A percentile compares a stretch with the other conserved stretches of the same genome.
Conservation (phyloP, 2,888 invertebrate genomes). For the Cyrtodaria siliqua region DNA sequence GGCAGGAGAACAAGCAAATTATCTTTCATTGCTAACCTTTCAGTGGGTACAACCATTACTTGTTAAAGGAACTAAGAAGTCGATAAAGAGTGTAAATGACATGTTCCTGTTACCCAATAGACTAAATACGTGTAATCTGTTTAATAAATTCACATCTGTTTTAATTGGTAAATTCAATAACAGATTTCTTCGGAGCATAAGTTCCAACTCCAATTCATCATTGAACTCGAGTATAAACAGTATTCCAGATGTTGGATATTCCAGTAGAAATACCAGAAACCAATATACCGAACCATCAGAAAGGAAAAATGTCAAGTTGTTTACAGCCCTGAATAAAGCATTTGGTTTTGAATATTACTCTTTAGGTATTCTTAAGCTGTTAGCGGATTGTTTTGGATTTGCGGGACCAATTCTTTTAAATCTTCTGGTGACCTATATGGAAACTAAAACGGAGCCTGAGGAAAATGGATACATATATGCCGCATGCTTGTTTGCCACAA, state of each 20-base stretch:
- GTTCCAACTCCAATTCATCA: conserved; percentile 19
- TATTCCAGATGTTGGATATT: conserved; percentile 57
- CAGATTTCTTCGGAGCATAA: conserved; percentile 16
- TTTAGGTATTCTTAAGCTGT: conserved; percentile 88
- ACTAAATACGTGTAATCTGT: conserved; percentile 76
- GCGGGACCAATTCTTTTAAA: conserved; percentile 96
- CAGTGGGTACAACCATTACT: conserved; percentile 95
- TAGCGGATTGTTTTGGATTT: conserved; percentile 94
- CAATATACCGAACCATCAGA: neutral
- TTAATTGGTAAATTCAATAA: conserved; percentile 44
- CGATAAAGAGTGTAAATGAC: conserved; percentile 88
- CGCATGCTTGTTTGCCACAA: conserved; percentile 89
- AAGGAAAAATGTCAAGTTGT: conserved; percentile 54
- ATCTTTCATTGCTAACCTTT: conserved; percentile 92
- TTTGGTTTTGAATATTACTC: conserved; percentile 84
- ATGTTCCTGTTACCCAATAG: conserved; percentile 80
- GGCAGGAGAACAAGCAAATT: conserved; percentile 90
- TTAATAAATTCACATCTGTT: conserved; percentile 70
- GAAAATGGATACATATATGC: conserved; percentile 87
- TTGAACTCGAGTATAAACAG: conserved; percentile 39
- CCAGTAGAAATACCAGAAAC: neutral
- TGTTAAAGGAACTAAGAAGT: conserved; percentile 84
- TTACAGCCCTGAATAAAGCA: conserved; percentile 77
- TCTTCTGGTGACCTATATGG: conserved; percentile 92
- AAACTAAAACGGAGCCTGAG: conserved; percentile 89